Evolutionary conservation across 2,888 invertebrate species (phyloP).

Genomic region (Dolichomitus sp.): DNA sequence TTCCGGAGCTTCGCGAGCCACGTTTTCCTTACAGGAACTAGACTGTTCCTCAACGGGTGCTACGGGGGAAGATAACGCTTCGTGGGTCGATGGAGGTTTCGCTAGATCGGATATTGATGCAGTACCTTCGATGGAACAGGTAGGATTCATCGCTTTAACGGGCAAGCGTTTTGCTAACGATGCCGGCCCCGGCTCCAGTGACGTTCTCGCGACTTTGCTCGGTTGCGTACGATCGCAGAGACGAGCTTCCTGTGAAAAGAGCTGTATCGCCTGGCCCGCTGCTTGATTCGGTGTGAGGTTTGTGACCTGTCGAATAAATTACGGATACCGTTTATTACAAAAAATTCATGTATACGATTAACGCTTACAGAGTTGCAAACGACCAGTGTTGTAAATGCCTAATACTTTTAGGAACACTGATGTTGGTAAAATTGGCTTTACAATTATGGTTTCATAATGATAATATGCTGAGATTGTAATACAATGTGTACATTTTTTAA

Average conservation of each 20-base stretch:
- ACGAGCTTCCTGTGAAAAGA: slow-evolving; percentile 94
- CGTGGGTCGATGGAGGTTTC: slow-evolving; percentile 26
- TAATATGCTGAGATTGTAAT: no score
- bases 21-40: background rate
- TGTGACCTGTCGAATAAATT: slow-evolving; percentile 87
- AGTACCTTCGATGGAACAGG: slow-evolving; percentile 84
- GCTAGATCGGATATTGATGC: slow-evolving; percentile 45
- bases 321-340: background rate
- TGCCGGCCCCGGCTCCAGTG: slow-evolving; percentile 83
- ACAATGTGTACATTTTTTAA: no score
- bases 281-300: slow-evolving; percentile 95
- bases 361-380: background rate
- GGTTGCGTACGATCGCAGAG: slow-evolving; percentile 92
- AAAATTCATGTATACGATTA: background rate
- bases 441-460: no score
- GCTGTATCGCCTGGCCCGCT: slow-evolving; percentile 95
- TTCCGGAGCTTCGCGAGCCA: slow-evolving; percentile 7
- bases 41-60: background rate
- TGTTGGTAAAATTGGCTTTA: no score
- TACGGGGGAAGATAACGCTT: slow-evolving; percentile 1
- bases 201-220: slow-evolving; percentile 91
- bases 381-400: background rate
- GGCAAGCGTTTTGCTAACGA: slow-evolving; percentile 84
- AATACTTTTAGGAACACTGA: no score
- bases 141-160: slow-evolving; percentile 84